Conservation (phyloP, 2,888 invertebrate species). For the Platycheirus rosarum region DNA sequence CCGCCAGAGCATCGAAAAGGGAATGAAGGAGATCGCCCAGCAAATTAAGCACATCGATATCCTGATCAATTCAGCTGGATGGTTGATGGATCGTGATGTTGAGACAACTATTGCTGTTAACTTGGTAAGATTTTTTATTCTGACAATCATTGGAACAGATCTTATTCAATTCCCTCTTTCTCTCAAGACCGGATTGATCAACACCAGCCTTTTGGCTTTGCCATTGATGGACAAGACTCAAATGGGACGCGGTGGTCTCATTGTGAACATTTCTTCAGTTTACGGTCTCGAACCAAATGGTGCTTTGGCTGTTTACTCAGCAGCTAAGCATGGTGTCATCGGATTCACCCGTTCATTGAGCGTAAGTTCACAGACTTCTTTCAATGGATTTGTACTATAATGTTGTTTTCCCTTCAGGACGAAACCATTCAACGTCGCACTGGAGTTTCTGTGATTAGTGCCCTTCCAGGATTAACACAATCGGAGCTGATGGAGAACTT, state of each 20-base stretch:
- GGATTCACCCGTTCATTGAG: constrained; percentile 81
- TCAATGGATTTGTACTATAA: neutral
- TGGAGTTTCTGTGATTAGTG: constrained; percentile 79
- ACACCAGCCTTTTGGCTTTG: constrained; percentile 78
- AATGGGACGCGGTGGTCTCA: constrained; percentile 79
- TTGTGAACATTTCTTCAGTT: constrained; percentile 80
- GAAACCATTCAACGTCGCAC: constrained; percentile 78
- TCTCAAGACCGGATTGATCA: constrained; percentile 78
- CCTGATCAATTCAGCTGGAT: constrained; percentile 79
- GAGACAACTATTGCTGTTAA: constrained; percentile 80
- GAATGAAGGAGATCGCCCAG: constrained; percentile 77
- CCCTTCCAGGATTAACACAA: constrained; percentile 80
- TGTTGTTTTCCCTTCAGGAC: constrained; percentile 66
- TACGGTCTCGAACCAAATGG: constrained; percentile 80
- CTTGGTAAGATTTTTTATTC: constrained; percentile 77
- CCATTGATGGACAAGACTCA: constrained; percentile 80
- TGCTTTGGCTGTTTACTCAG: constrained; percentile 79
- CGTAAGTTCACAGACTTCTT: constrained; percentile 72
- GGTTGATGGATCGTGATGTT: constrained; percentile 80
- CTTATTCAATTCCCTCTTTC: no score
- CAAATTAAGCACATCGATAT: constrained; percentile 79
- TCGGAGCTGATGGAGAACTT: constrained; percentile 80
- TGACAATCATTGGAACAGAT: neutral
- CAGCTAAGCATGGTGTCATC: constrained; percentile 80
- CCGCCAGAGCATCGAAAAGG: constrained; percentile 77